Conservation (phyloP, 1,140 invertebrate species). For the Aphelinus certus region DNA sequence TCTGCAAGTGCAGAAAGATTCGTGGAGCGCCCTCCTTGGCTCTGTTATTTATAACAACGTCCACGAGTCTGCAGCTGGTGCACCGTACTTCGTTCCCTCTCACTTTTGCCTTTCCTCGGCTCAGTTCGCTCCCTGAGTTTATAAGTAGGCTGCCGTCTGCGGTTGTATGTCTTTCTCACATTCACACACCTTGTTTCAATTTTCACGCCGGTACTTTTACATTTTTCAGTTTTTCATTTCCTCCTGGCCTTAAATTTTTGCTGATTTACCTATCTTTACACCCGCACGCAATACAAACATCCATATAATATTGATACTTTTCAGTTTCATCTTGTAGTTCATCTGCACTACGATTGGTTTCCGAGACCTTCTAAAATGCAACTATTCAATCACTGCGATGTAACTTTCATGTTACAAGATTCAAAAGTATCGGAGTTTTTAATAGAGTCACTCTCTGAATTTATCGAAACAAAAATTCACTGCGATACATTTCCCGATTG, state of each 20-base stretch:
- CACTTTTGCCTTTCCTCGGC: neutral
- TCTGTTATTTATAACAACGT: slow-evolving; percentile 31
- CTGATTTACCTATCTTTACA: slow-evolving; percentile 21
- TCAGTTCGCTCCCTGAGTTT: slow-evolving; percentile 25
- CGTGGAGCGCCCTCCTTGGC: neutral
- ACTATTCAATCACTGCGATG: no score
- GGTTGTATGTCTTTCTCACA: slow-evolving; percentile 20
- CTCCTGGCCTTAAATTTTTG: neutral
- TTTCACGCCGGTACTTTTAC: slow-evolving; percentile 24
- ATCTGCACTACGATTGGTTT: no score
- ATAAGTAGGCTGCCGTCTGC: slow-evolving; percentile 25
- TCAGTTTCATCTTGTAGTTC: no score
- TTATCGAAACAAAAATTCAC: no score
- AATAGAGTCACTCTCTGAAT: no score
- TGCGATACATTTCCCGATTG: no score
- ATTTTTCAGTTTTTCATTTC: slow-evolving; percentile 34
- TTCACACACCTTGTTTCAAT: slow-evolving; percentile 32
- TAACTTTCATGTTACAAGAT: no score
- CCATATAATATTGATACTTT: no score
- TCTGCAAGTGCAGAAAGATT: slow-evolving; percentile 20
- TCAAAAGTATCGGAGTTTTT: no score
- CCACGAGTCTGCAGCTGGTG: slow-evolving; percentile 25
- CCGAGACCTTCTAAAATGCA: no score
- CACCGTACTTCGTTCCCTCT: neutral
- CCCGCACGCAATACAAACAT: no score